A percentile compares a stretch with the other conserved stretches of the same genome.
Evolutionary conservation across 2,113 vertebrate species (phyloP).

Genomic region (Etia nguti): DNA sequence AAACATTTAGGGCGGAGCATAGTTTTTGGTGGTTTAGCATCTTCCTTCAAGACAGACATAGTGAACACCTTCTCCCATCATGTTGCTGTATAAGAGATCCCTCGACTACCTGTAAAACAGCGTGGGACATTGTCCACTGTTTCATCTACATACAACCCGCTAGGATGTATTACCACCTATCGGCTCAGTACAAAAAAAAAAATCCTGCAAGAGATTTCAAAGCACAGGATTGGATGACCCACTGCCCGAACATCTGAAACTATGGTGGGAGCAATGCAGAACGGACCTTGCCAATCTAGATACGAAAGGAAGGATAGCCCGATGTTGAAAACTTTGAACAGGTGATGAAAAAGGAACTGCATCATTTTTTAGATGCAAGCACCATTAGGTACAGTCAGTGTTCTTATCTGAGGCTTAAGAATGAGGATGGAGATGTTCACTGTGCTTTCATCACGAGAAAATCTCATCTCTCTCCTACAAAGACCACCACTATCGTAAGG

Average conservation of each 20-base stretch:
- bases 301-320: not conserved
- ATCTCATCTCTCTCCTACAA: too few species aligned
- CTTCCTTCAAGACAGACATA: not conserved
- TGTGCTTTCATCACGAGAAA: too few species aligned
- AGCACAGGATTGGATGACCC: not conserved
- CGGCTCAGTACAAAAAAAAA: fast-evolving
- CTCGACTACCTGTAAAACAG: not conserved
- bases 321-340: not conserved
- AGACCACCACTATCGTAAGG: too few species aligned
- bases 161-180: not conserved
- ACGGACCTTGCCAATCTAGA: not conserved
- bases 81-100: not conserved
- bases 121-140: not conserved
- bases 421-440: too few species aligned
- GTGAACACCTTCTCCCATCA: not conserved
- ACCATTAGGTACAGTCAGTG: fast-evolving
- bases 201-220: not conserved
- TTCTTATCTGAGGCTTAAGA: too few species aligned
- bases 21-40: not conserved
- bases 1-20: not conserved
- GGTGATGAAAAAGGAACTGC: not conserved
- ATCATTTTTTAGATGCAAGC: not conserved
- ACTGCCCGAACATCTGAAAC: not conserved
- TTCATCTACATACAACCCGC: not conserved
- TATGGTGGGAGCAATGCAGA: not conserved